Conservation (phyloP, 2,113 vertebrate species). For the Regulus satrapa region DNA sequence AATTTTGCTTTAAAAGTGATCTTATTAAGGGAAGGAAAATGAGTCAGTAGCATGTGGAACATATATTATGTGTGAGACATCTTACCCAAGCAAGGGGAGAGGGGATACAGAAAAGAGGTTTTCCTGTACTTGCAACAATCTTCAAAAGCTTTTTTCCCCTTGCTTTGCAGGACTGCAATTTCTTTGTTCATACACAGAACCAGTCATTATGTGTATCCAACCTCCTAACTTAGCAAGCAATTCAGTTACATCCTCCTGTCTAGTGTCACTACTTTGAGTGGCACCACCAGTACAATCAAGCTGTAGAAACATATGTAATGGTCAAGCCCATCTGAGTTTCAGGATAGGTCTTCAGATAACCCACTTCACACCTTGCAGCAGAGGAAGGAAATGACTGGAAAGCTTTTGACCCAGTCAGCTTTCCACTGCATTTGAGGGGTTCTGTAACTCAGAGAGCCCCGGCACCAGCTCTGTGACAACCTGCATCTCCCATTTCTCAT, state of each 20-base stretch:
- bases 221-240: background rate
- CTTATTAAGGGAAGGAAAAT: constrained; percentile 41
- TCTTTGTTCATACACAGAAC: background rate
- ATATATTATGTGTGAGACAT: background rate
- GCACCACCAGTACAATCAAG: background rate
- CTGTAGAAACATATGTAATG: background rate
- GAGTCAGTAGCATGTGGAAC: constrained; percentile 32
- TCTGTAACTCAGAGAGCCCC: background rate
- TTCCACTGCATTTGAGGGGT: background rate
- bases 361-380: background rate
- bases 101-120: background rate
- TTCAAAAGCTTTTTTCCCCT: background rate
- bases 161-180: background rate
- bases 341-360: background rate
- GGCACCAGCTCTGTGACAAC: background rate
- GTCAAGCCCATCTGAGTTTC: background rate
- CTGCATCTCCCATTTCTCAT: background rate
- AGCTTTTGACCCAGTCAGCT: background rate
- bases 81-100: background rate
- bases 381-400: background rate
- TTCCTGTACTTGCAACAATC: background rate
- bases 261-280: background rate
- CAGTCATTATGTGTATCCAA: background rate
- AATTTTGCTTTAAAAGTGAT: constrained; percentile 22
- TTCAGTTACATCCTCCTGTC: background rate